Conservation (phyloP, 2,797 vertebrate genomes). For the Acestrorhynchus altus region DNA sequence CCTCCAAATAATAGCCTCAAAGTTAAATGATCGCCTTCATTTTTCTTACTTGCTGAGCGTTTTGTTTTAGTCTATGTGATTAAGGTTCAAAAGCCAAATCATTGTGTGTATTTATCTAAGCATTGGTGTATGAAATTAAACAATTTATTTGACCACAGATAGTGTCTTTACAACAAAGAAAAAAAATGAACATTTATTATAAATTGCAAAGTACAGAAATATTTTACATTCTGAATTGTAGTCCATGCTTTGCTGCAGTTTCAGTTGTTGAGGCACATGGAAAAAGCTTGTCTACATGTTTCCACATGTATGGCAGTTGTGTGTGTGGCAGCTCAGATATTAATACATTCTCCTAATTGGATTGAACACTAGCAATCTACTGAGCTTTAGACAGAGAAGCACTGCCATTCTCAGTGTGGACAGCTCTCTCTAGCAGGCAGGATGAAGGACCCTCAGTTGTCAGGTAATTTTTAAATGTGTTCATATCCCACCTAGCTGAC, state of each 20-base stretch:
- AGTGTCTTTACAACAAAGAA: not conserved
- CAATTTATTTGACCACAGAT: not conserved
- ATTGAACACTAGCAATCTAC: slow-evolving; percentile 60
- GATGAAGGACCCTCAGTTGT: slow-evolving; percentile 76
- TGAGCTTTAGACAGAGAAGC: slow-evolving; percentile 56
- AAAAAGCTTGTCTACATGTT: slow-evolving; percentile 49
- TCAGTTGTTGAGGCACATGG: not conserved
- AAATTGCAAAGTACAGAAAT: not conserved
- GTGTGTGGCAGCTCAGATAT: slow-evolving; percentile 54
- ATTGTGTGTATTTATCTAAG: too few relatives aligned
- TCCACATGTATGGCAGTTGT: not conserved
- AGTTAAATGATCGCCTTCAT: too few relatives aligned
- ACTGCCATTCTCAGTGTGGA: slow-evolving; percentile 59
- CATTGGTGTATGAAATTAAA: not conserved
- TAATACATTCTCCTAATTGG: slow-evolving; percentile 75
- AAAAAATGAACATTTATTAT: not conserved
- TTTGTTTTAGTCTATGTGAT: too few relatives aligned
- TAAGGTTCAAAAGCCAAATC: too few relatives aligned
- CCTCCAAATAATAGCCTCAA: too few relatives aligned
- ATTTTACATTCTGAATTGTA: not conserved
- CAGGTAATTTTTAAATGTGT: slow-evolving; percentile 68
- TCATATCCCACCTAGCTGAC: not conserved
- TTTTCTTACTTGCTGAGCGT: too few relatives aligned
- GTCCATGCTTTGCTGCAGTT: not conserved
- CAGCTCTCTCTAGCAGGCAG: slow-evolving; percentile 47